A percentile compares a stretch with the other conserved stretches of the same genome.
Conservation (phyloP, 2,797 vertebrate species). For the Spondyliosoma cantharus region DNA sequence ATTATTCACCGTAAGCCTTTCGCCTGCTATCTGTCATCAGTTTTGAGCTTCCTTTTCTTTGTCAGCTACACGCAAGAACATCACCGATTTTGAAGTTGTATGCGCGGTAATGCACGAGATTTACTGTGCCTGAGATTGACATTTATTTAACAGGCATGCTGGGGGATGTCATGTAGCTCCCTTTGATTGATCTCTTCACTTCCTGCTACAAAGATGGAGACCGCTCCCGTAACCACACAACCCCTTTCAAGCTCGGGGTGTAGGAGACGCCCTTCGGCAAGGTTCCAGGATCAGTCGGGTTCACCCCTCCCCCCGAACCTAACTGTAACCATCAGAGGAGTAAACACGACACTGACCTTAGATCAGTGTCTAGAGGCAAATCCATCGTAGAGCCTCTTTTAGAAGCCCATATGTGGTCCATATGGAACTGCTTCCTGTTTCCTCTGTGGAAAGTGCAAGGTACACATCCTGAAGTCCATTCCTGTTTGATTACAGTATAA, state of each 20-base stretch:
- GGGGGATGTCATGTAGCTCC: slow-evolving; percentile 77
- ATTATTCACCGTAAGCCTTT: not conserved
- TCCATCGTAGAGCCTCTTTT: slow-evolving; percentile 66
- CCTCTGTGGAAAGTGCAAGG: slow-evolving; percentile 63
- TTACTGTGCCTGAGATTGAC: slow-evolving; percentile 75
- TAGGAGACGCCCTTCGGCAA: slow-evolving; percentile 77
- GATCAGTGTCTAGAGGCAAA: slow-evolving; percentile 78
- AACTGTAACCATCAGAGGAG: slow-evolving; percentile 80
- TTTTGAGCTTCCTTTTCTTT: slow-evolving; percentile 34
- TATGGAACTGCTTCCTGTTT: slow-evolving; percentile 76
- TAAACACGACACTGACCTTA: slow-evolving; percentile 77
- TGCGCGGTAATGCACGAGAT: slow-evolving; percentile 58
- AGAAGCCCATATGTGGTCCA: slow-evolving; percentile 80
- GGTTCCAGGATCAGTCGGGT: slow-evolving; percentile 73
- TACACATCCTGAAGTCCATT: slow-evolving; percentile 61
- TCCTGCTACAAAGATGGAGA: slow-evolving; percentile 81
- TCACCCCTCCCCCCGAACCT: slow-evolving; percentile 62
- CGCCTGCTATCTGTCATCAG: slow-evolving; percentile 22
- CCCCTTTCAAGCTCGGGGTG: slow-evolving; percentile 75
- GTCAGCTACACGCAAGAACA: slow-evolving; percentile 33
- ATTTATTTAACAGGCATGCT: slow-evolving; percentile 78
- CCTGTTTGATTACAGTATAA: slow-evolving; percentile 47
- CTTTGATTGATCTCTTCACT: slow-evolving; percentile 80
- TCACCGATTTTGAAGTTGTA: slow-evolving; percentile 44
- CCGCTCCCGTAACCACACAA: slow-evolving; percentile 75